These are phyloP conservation scores for Poeciliopsis prolifica DNA, from an alignment of 2,113 vertebrate species.

Conservation along the genomic window DNA sequence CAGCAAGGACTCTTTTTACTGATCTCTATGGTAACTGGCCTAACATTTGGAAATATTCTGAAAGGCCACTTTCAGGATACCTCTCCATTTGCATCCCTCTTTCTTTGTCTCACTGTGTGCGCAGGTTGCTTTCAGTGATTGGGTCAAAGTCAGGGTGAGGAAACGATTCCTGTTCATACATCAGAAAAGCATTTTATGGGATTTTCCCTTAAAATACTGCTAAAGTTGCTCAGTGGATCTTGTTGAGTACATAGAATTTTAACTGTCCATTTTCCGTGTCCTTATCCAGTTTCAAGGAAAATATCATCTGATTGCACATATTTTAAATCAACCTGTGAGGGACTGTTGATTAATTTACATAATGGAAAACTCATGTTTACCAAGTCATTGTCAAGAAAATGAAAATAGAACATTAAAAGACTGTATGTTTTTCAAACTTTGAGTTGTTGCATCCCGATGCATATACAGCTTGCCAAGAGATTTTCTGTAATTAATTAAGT, in stretches of 20 bases:
- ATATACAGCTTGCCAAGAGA: too few relatives aligned
- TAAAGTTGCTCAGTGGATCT: background rate
- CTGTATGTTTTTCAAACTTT: too few relatives aligned
- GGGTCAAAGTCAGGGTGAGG: slow-evolving; percentile 26
- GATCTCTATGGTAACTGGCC: slow-evolving; percentile 69
- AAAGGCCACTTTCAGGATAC: slow-evolving; percentile 56
- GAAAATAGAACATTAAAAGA: background rate
- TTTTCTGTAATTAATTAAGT: too few relatives aligned
- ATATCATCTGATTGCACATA: slow-evolving; percentile 20
- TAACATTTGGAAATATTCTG: slow-evolving; percentile 69
- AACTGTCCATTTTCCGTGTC: background rate
- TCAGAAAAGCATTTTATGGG: background rate
- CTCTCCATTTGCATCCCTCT: slow-evolving; percentile 48
- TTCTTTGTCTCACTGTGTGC: slow-evolving; percentile 45
- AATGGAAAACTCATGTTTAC: background rate
- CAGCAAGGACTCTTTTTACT: slow-evolving; percentile 56
- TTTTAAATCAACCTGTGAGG: slow-evolving; percentile 23
- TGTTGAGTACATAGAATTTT: slow-evolving; percentile 6
- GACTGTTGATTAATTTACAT: too few relatives aligned
- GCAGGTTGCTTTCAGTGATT: slow-evolving; percentile 29
- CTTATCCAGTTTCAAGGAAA: slow-evolving; percentile 36
- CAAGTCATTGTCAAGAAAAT: background rate
- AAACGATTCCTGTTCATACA: slow-evolving; percentile 4
- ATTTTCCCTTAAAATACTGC: background rate
- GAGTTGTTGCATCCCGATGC: too few relatives aligned